Evolutionary conservation across 2,113 vertebrate genomes (phyloP).

Genomic region (Platichthys stellatus): DNA sequence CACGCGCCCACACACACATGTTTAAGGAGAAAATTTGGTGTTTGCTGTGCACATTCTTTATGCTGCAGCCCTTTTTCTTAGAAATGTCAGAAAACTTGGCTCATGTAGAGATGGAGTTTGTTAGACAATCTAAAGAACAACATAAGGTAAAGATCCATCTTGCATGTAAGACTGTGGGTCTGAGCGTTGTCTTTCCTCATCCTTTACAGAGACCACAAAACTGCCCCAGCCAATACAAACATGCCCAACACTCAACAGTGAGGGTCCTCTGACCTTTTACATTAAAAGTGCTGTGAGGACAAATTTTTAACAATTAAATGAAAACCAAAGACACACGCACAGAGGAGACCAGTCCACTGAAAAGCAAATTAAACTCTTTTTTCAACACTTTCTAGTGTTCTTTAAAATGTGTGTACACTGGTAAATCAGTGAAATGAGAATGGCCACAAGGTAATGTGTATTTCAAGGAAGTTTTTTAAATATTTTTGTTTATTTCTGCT

Average conservation of each 20-base stretch:
- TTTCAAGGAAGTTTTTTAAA: background rate
- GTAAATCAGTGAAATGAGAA: conserved; percentile 6
- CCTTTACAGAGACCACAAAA: conserved; percentile 6
- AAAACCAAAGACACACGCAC: background rate
- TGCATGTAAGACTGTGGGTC: background rate
- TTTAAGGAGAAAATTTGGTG: background rate
- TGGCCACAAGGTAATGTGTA: background rate
- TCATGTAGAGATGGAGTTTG: too few species aligned
- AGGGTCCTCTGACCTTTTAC: conserved; percentile 15
- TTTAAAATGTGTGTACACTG: background rate
- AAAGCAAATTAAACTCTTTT: background rate
- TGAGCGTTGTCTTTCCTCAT: too few species aligned
- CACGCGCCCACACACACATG: background rate
- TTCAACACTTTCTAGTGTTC: background rate
- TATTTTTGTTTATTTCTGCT: conserved; percentile 2
- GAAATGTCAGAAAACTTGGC: too few species aligned
- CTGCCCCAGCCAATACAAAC: conserved; percentile 17
- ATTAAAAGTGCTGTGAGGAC: conserved; percentile 11
- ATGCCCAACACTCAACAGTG: background rate
- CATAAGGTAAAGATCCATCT: background rate
- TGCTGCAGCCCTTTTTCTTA: too few species aligned
- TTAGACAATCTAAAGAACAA: too few species aligned
- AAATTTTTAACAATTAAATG: conserved; percentile 4
- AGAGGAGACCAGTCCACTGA: background rate
- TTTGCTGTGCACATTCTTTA: background rate